Evolutionary conservation across 2,113 vertebrate genomes (phyloP), one percentile per base, ranked within the genome.

Genomic region (Ceyx margarethae): DNA sequence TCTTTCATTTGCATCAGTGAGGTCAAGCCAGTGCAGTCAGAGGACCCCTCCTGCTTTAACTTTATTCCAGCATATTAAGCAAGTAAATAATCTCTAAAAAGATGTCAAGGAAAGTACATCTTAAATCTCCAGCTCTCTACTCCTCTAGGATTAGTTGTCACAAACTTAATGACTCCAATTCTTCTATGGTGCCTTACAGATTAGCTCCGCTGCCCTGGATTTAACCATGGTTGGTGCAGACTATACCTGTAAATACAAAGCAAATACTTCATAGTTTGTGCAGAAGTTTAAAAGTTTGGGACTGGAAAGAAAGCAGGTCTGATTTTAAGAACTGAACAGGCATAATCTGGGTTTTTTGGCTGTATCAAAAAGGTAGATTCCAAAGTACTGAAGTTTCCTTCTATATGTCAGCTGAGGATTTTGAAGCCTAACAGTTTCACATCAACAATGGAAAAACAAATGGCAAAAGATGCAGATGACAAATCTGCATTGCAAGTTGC

Each of bases 381-480:
- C 35, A 89, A 72, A 72, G 62, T 51, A 79, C 7, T 45, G n/a
- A 88, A 31, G 33, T 25, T 80, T 71, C 45, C 60, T 77, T 82
- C 42, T 31, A 5, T 35, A 31, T 17, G 22, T 29, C 51, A 90
- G 18, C 15, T 53, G 86, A 88, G 20, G 57, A 57, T 78, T 90
- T 51, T 77, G 72, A 94, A 81, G 43, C 25, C 33, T 74, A 81
- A 69, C 15, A 62, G 65, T 58, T 85, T 31, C 87, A 46, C 16
- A 75, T 31, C 65, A 86, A 76, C 31, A 89, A 64, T 29, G 19
- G 58, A 48, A 73, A 83, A 93, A 76, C 43, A 89, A 95, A 90
- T 68, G 62, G 72, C 37, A 92, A 78, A 90, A 87, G 35, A 92
- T 46, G 26, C 45, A 87, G 68, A 81, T 82, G 69, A 81, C 84